Evolutionary conservation across 2,113 vertebrate species (phyloP), one percentile per base, ranked within the genome.

Genomic region (Anarrhichthys ocellatus): DNA sequence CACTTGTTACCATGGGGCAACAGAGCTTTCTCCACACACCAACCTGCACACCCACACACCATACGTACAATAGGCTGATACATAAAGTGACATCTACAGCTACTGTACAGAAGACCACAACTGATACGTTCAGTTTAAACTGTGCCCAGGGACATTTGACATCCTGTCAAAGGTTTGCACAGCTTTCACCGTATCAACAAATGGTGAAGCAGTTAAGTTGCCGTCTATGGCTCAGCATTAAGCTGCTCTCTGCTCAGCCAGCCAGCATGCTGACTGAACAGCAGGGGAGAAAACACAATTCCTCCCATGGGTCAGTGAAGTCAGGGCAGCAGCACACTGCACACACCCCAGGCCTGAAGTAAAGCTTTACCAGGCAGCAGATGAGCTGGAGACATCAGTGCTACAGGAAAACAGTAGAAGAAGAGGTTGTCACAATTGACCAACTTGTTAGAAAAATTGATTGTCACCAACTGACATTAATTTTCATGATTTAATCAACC

Each of bases 1-100:
- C 65, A 69, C 34, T 63, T 64, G 66, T 56, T 76, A 76, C 46
- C 29, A 82, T 56, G 46, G 58, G 65, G 56, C 44, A 82, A 70
- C 44, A 44, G 56, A 44, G 66, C 65, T 52, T 18, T 81, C 64
- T 68, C 56, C 18, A 64, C 36, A 36, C 46, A 48, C 38, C 24
- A 44, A 27, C 56, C 34, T 40, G 50, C 38, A 48, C 42, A 48
- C 15, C 11, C 34, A 34, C 61, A 66, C 71, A 73, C 24, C 36
- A 14, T 17, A 22, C 22, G n/a, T 29, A n/a, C 17, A 42, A 48
- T 18, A 59, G 32, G 42, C 38, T 32, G n/a, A 52, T 59, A 48
- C 46, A 58, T 20, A 40, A 29, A 24, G 11, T 5, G 1, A n/a
- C 32, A 52, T 69, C 15, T 27, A 56, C 5, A 38, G 15, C 58